Evolutionary conservation across 1,140 invertebrate species (phyloP).

Genomic region (Brachionus angularis): DNA sequence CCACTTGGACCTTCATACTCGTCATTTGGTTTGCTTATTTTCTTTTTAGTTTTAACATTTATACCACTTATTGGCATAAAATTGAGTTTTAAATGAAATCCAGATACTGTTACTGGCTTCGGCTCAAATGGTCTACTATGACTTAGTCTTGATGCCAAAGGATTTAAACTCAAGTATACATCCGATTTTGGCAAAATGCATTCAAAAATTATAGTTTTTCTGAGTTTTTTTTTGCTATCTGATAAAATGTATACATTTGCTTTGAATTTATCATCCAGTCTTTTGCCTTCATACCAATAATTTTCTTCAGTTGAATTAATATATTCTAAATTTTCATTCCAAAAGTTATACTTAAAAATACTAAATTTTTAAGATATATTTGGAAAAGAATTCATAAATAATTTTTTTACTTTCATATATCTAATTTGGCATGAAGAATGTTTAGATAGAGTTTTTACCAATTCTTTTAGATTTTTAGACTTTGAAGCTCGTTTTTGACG

Average conservation of each 20-base stretch:
- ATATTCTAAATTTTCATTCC: neutral
- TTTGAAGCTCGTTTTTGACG: neutral
- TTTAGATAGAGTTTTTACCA: slow-evolving; percentile 12
- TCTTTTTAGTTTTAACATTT: neutral
- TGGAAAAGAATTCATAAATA: neutral
- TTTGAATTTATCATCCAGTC: neutral
- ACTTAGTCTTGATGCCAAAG: slow-evolving; percentile 7
- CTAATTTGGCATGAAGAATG: slow-evolving; percentile 11
- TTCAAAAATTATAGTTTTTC: slow-evolving; percentile 23
- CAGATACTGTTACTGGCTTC: slow-evolving; percentile 18
- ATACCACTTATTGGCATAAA: slow-evolving; percentile 1
- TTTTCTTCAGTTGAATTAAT: neutral
- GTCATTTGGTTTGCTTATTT: neutral
- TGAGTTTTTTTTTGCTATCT: slow-evolving; percentile 9
- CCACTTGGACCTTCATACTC: no score
- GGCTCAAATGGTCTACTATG: slow-evolving; percentile 7
- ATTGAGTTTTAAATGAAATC: slow-evolving; percentile 30
- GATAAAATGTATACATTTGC: slow-evolving; percentile 14
- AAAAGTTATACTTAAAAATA: slow-evolving; percentile 35
- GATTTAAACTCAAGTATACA: slow-evolving; percentile 20
- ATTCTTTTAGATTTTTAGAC: slow-evolving; percentile 5
- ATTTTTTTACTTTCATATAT: slow-evolving; percentile 28
- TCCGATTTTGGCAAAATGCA: slow-evolving; percentile 32
- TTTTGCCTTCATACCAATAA: neutral
- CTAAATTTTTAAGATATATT: neutral